A percentile compares a stretch with the other conserved stretches of the same genome.
Evolutionary conservation across 2,888 invertebrate species (phyloP).

Genomic region (Polyploca ridens): DNA sequence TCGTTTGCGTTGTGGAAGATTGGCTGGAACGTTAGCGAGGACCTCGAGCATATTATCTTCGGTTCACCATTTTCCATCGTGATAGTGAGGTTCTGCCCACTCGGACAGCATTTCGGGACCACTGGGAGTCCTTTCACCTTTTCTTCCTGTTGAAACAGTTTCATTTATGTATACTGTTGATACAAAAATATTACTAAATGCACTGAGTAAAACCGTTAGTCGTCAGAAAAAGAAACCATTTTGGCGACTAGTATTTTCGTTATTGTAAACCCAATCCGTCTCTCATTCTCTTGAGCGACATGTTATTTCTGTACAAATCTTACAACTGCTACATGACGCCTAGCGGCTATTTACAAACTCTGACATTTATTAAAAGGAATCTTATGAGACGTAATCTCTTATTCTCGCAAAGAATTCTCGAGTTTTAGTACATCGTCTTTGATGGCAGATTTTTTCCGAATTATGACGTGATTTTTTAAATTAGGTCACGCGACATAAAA

Average conservation of each 20-base stretch:
- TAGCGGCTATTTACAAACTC: conserved; percentile 10
- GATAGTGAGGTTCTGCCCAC: conserved; percentile 74
- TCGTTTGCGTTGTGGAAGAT: conserved; percentile 80
- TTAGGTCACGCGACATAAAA: conserved; percentile 57
- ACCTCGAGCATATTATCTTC: conserved; percentile 62
- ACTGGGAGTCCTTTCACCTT: conserved; percentile 71
- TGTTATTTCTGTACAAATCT: not conserved
- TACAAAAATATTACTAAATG: not conserved
- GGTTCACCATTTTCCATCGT: conserved; percentile 55
- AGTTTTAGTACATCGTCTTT: conserved; percentile 16
- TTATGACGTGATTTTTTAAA: conserved; percentile 50
- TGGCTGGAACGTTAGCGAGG: conserved; percentile 77
- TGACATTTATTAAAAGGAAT: not conserved
- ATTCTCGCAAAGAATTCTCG: not conserved
- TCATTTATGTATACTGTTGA: conserved; percentile 8
- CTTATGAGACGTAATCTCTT: not conserved
- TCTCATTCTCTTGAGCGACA: not conserved
- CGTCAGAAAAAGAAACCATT: not conserved
- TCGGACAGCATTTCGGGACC: conserved; percentile 82
- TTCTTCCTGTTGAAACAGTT: conserved; percentile 52
- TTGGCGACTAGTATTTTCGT: not conserved
- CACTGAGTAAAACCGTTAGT: too few relatives aligned
- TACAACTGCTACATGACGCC: not conserved
- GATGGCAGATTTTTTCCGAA: conserved; percentile 34
- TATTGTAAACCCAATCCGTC: not conserved